These are phyloP conservation scores for Haplochromis vanheusdeni DNA, from an alignment of 2,113 vertebrate species.

Conservation along the genomic window DNA sequence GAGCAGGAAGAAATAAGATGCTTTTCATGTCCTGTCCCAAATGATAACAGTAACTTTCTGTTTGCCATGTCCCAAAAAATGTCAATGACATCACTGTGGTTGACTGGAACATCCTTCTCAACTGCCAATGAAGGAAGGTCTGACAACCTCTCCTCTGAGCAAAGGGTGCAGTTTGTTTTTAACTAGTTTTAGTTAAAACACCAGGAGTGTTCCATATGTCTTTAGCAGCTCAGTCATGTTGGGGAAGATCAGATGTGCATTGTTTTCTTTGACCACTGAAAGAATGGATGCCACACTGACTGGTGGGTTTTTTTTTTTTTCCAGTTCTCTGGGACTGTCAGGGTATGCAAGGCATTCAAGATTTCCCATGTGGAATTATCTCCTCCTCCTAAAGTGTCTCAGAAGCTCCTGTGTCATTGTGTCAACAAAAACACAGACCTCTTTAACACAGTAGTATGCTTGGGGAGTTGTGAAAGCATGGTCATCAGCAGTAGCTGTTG, in stretches of 20 bases:
- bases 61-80: neutral
- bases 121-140: neutral
- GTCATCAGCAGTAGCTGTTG: neutral
- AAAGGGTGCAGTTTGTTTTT: neutral
- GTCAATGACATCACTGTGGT: neutral
- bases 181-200: neutral
- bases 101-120: neutral
- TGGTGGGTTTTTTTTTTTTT: accelerated
- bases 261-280: neutral
- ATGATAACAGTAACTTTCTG: neutral
- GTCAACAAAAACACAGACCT: neutral
- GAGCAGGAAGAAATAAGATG: neutral
- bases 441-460: neutral
- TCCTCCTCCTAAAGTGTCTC: neutral
- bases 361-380: neutral
- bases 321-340: neutral
- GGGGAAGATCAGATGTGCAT: neutral
- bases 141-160: neutral
- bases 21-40: neutral
- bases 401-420: neutral
- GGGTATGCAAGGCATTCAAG: neutral
- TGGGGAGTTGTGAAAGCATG: neutral
- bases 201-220: accelerated
- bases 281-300: neutral
- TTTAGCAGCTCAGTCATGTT: neutral